phyloP scores from a whole-genome alignment of 2,113 vertebrate species.

The Danio rerio region DNA sequence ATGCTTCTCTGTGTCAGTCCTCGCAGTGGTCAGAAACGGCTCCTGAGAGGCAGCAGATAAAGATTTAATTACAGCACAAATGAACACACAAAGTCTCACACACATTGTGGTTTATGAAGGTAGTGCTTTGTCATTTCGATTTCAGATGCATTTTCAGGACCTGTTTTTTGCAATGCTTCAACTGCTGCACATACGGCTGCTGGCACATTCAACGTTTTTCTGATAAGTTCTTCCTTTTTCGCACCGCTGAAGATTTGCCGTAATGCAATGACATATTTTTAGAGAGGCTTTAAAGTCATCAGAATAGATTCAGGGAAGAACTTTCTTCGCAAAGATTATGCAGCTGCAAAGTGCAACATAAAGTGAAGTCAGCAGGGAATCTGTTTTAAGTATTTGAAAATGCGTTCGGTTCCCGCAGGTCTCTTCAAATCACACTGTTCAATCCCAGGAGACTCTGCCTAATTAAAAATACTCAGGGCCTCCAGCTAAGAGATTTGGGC shows the following conservation, averaged over 20 bases:
- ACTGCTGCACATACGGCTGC: background rate
- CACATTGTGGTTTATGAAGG: background rate
- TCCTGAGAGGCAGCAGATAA: background rate
- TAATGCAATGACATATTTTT: constrained; percentile 11
- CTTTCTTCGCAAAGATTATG: constrained; percentile 3
- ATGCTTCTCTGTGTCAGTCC: background rate
- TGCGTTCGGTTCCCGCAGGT: constrained; percentile 38
- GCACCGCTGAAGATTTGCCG: background rate
- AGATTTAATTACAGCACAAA: constrained; percentile 18
- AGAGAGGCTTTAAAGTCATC: background rate
- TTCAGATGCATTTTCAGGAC: background rate
- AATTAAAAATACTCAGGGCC: constrained; percentile 59
- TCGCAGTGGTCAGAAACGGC: background rate
- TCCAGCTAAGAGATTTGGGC: constrained; percentile 41
- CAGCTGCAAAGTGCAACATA: constrained; percentile 24
- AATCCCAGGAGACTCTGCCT: constrained; percentile 35
- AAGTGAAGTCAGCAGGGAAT: constrained; percentile 43
- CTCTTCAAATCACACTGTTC: constrained; percentile 37
- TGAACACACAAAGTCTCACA: background rate
- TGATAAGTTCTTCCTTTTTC: background rate
- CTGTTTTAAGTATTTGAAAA: constrained; percentile 50
- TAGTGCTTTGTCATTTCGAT: background rate
- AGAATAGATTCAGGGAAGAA: constrained; percentile 1
- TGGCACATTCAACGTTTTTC: background rate
- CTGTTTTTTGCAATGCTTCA: background rate